A percentile compares a stretch with the other conserved stretches of the same genome.
Evolutionary conservation across 2,113 vertebrate species (phyloP).

Genomic region (Stictonetta naevosa): DNA sequence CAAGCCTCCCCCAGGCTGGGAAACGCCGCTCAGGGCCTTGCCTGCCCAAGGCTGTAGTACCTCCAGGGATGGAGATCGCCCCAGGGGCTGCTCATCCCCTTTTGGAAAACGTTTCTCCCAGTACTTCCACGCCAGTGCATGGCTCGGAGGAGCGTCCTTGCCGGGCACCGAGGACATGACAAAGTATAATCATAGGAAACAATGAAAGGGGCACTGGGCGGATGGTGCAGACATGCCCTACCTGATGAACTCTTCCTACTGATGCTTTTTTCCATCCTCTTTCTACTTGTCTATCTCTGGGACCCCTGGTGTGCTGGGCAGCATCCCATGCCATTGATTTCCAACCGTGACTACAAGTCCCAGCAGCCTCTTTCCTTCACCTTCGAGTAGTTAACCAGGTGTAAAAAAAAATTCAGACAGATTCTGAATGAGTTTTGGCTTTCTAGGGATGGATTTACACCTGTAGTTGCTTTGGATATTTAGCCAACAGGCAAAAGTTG

Average conservation of each 20-base stretch:
- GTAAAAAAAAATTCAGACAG: background rate
- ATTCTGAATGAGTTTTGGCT: background rate
- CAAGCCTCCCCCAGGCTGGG: background rate
- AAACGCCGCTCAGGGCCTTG: background rate
- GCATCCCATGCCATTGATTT: background rate
- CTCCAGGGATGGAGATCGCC: background rate
- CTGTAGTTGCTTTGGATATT: background rate
- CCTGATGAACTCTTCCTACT: background rate
- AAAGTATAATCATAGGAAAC: fast-evolving
- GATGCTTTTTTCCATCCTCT: background rate
- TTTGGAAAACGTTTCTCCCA: background rate
- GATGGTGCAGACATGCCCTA: background rate
- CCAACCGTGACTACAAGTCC: background rate
- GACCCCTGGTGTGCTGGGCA: background rate
- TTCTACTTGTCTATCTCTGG: background rate
- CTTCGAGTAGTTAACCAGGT: background rate
- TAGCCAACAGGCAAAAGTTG: background rate
- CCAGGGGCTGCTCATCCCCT: background rate
- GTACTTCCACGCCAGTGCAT: background rate
- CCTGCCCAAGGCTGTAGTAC: background rate
- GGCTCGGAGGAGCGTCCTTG: no score
- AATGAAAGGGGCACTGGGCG: background rate
- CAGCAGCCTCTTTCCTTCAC: background rate
- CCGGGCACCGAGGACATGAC: background rate
- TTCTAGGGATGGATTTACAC: background rate